phyloP scores from a whole-genome alignment of 2,113 vertebrate species.

The Oxyura jamaicensis region DNA sequence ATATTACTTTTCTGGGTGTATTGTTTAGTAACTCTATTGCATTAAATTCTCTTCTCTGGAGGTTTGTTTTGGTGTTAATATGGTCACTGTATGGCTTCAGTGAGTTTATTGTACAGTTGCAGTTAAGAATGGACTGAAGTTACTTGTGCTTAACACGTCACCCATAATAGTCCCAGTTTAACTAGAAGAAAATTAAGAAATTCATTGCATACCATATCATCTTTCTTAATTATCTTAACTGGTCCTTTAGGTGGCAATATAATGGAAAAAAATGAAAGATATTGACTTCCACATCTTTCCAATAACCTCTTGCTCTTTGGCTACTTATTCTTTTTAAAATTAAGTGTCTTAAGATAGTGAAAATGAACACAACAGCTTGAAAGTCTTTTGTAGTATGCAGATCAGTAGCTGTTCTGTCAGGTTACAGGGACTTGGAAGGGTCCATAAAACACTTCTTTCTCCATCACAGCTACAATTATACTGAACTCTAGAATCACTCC shows the following conservation, averaged over 20 bases:
- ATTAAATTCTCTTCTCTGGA: not conserved
- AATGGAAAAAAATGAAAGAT: constrained; percentile 6
- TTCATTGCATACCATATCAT: not conserved
- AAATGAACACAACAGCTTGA: not conserved
- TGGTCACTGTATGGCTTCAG: not conserved
- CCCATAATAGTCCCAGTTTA: not conserved
- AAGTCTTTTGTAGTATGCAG: not conserved
- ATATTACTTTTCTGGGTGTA: not conserved
- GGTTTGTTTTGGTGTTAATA: not conserved
- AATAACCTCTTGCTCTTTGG: constrained; percentile 15
- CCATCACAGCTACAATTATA: not conserved
- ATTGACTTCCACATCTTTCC: not conserved
- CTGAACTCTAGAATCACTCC: not conserved
- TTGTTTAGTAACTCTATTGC: not conserved
- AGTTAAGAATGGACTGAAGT: not conserved
- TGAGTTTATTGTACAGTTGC: not conserved
- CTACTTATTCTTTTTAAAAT: not conserved
- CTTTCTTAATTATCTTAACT: constrained; percentile 1
- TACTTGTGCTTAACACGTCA: not conserved
- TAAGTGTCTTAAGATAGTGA: not conserved
- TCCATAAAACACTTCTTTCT: constrained; percentile 2
- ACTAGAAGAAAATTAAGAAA: not conserved
- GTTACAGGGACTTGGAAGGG: not conserved
- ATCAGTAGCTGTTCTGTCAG: not conserved
- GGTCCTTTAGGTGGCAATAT: not conserved